Evolutionary conservation across 2,888 invertebrate species (phyloP).

Genomic region (Perizoma affinitatum): DNA sequence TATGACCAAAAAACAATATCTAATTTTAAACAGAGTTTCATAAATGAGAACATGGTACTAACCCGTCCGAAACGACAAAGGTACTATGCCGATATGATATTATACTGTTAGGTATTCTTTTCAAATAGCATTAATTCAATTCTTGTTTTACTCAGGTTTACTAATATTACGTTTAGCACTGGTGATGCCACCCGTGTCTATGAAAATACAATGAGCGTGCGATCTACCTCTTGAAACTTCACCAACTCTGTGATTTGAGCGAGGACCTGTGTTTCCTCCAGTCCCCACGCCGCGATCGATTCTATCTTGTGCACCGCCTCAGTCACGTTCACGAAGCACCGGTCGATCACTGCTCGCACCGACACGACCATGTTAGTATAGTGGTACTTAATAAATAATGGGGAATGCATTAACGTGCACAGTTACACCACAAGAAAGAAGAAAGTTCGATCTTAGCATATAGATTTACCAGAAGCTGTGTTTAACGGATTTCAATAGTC

Average conservation of each 20-base stretch:
- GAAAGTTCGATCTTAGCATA: not conserved
- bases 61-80: too few species aligned
- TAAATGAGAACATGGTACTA: too few species aligned
- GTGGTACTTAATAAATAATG: conserved; percentile 18
- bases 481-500: conserved; percentile 30
- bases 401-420: conserved; percentile 24
- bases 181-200: conserved; percentile 13
- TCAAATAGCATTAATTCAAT: too few species aligned
- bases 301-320: conserved; percentile 48
- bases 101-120: too few species aligned
- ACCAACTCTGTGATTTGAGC: conserved; percentile 58
- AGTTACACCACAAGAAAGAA: conserved; percentile 2
- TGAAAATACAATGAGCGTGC: conserved; percentile 27
- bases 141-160: too few species aligned
- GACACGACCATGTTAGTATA: conserved; percentile 40
- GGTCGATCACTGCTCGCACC: conserved; percentile 65
- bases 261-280: conserved; percentile 52
- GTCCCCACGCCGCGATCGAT: conserved; percentile 34
- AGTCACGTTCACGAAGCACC: conserved; percentile 69
- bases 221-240: conserved; percentile 67
- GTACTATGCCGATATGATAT: too few species aligned
- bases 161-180: not conserved
- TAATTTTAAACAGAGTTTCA: too few species aligned
- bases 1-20: too few species aligned
- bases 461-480: not conserved